Base-by-base conservation (phyloP, 2,888 invertebrate genomes). In the Apotomis turbidana region DNA sequence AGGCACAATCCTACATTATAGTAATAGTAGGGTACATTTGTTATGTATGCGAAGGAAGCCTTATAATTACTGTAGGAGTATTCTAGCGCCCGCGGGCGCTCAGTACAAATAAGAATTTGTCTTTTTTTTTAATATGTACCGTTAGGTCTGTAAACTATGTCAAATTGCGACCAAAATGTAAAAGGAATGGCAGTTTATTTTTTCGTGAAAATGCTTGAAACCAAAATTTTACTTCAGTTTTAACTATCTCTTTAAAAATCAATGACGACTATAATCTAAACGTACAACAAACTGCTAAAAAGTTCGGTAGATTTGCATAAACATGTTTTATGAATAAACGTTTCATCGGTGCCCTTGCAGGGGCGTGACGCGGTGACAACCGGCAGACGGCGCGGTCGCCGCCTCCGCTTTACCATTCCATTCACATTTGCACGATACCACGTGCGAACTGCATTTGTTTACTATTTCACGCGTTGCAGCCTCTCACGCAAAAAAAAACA, bases 371-470 rank as follows among this genome's bases (percentile, higher is more conserved):
- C 59, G 61, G 52, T 64, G 70, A 70, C 70, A 51, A 58, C 51
- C 57, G 49, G 71, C 68, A 71, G 71, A 71, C 72, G 62, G 72
- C 72, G 63, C 58, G 68, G 68, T 49, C 15, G 15, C 67, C 62
- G 72, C 68, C 62, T 54, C 38, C 63, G 63, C 46, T 57, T 57
- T 51, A 27, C 59, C 59, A 52, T 44, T n/a, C 68, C 63, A 63
- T 72, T 72, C 68, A 68, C 70, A 63, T 58, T 67, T 51, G 6
- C 6, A 41, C 41, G 41, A 59, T 36, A 67, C 61, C 71, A 68
- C 67, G 61, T 68, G 71, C 61, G 51, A 66, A 62, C 49, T 66
- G 55, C 54, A 68, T 68, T 71, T 71, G 67, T 71, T 71, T 67
- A 67, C 55, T 51, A 58, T 49, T 64, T 27, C 13, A 61, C 54